These are phyloP conservation scores for Podarcis raffonei DNA, from an alignment of 2,113 vertebrate species.

Conservation along the genomic window DNA sequence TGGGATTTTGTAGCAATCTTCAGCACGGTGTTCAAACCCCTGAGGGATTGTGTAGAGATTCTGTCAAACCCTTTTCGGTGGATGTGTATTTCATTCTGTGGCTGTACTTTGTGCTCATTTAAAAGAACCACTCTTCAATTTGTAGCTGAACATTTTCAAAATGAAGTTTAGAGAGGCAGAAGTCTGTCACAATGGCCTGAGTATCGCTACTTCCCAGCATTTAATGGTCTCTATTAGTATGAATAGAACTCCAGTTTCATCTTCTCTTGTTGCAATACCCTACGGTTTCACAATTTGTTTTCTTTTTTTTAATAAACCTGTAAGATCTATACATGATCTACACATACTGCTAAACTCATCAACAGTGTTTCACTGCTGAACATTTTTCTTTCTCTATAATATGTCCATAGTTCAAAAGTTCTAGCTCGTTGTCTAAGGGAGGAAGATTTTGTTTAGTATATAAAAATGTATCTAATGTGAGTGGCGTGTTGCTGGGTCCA, in stretches of 20 bases:
- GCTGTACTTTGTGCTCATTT: constrained; percentile 55
- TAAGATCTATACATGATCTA: not conserved
- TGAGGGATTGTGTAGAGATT: constrained; percentile 51
- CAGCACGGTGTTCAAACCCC: constrained; percentile 37
- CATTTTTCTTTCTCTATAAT: not conserved
- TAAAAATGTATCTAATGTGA: not conserved
- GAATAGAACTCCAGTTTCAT: fast-evolving
- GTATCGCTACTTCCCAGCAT: not conserved
- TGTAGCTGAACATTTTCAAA: constrained; percentile 45
- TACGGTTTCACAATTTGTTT: not conserved
- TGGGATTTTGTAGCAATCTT: constrained; percentile 56
- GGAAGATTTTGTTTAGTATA: not conserved
- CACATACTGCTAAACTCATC: not conserved
- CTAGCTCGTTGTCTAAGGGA: not conserved
- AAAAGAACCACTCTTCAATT: constrained; percentile 57
- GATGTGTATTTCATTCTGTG: constrained; percentile 50
- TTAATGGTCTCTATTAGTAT: not conserved
- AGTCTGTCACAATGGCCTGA: constrained; percentile 52
- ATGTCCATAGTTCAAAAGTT: not conserved
- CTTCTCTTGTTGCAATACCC: not conserved
- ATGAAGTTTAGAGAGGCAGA: constrained; percentile 37
- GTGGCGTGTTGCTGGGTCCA: not conserved
- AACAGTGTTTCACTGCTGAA: not conserved
- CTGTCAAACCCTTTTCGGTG: constrained; percentile 59
- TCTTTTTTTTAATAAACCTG: not conserved